Conservation (phyloP, 1,140 invertebrate genomes). For the Hyles euphorbiae region DNA sequence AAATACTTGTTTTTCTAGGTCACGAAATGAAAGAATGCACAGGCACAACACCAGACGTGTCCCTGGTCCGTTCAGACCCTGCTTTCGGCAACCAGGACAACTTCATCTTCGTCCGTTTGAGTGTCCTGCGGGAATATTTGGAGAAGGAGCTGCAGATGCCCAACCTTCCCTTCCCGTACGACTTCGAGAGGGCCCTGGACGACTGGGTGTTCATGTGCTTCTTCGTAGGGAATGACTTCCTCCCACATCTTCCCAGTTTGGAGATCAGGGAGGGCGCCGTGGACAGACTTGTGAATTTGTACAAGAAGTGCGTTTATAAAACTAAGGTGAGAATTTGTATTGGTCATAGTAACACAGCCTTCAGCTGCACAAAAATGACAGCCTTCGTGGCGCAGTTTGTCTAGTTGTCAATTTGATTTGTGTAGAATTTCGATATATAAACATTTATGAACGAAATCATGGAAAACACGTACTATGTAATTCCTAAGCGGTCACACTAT, state of each 20-base stretch:
- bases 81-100: conserved; percentile 83
- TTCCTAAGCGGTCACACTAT: no score
- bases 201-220: conserved; percentile 99
- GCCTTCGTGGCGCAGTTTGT: no score
- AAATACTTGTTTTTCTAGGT: conserved; percentile 69
- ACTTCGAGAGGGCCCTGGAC: conserved; percentile 93
- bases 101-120: conserved; percentile 94
- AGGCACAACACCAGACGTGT: conserved; percentile 77
- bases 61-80: conserved; percentile 64
- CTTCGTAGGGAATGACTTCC: conserved; percentile 99
- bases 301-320: conserved; percentile 96
- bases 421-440: no score
- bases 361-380: no score
- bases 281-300: conserved; percentile 94
- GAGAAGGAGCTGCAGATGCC: conserved; percentile 91
- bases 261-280: conserved; percentile 99
- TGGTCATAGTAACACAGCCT: background rate
- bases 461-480: no score
- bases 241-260: conserved; percentile 98
- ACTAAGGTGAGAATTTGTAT: conserved; percentile 80
- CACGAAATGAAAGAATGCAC: conserved; percentile 98
- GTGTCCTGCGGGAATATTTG: conserved; percentile 96
- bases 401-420: no score
- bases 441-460: no score
- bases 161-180: conserved; percentile 93